Evolutionary conservation across 2,113 vertebrate genomes (phyloP), one percentile per base, ranked within the genome.

Genomic region (Hippocampus zosterae): DNA sequence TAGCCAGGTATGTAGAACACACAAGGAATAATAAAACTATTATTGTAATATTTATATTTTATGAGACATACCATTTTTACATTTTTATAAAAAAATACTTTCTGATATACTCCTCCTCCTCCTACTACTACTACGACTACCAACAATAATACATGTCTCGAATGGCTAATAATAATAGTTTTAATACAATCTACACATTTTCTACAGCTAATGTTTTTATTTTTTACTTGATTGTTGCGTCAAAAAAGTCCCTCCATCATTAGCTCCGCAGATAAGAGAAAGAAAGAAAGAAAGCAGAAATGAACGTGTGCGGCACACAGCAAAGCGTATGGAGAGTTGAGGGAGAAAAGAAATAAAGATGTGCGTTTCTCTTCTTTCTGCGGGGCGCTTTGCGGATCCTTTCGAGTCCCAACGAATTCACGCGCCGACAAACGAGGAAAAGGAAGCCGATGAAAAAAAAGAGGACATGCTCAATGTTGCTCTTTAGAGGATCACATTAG

Each of bases 381-480:
- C 13, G 7, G 3, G 11, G 23, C 12, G 5, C 55, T 57, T 56
- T 56, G 12, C 27, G 12, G 23, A 78, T 84, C 83, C 83, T 16
- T 50, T 50, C 18, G 16, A 50, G 48, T 50, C 84, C 91, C 93
- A 95, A 93, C 76, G 78, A 15, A 57, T 57, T 57, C 23, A 25
- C 27, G 11, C 23, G n/a, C 55, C 82, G 82, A 91, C 88, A 92
- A 89, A 82, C 33, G 1, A 37, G 33, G 33, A 37, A 37, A 37
- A 37, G 33, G 5, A 37, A 0, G 33, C 33, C 75, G 73, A 21
- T 73, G 72, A 81, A 71, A 90, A 89, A 89, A 81, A 72, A 71
- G n/a, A 87, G 90, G 92, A 93, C 91, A 89, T 88, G 93, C 91
- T 91, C 88, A 74, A 70, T 92, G 52, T 94, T 76, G 65, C 75